Conservation (phyloP, 2,113 vertebrate genomes). For the Chauna torquata region DNA sequence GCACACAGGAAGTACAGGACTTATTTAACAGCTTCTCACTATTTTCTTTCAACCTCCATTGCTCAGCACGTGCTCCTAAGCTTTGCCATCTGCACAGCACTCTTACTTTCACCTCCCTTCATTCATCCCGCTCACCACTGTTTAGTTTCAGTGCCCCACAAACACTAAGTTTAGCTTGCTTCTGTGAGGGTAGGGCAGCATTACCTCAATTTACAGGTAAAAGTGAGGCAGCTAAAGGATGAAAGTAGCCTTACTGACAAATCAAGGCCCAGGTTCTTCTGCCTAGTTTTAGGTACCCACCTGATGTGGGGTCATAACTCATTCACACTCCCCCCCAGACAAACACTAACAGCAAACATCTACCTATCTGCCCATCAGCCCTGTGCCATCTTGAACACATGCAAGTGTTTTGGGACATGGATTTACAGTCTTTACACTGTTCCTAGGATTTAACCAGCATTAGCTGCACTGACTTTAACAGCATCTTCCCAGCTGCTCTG, state of each 20-base stretch:
- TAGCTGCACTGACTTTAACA: neutral
- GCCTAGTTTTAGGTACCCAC: neutral
- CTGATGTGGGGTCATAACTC: neutral
- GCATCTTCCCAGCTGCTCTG: neutral
- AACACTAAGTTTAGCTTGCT: neutral
- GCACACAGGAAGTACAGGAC: neutral
- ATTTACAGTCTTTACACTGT: neutral
- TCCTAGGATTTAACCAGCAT: neutral
- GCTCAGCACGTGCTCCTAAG: neutral
- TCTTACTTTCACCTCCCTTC: neutral
- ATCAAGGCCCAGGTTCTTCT: neutral
- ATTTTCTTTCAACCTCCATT: neutral
- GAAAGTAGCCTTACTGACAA: neutral
- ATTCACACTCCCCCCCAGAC: neutral
- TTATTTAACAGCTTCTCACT: neutral
- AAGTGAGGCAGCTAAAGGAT: neutral
- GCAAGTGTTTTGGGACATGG: neutral
- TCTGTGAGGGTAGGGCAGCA: neutral
- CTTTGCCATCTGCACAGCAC: neutral
- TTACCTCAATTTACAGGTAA: neutral
- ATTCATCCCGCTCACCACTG: neutral
- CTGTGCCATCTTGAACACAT: neutral
- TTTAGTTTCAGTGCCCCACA: neutral
- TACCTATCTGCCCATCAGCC: neutral
- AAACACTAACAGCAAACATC: neutral